Evolutionary conservation across 2,797 vertebrate species (phyloP).

Genomic region (Somateria mollissima): DNA sequence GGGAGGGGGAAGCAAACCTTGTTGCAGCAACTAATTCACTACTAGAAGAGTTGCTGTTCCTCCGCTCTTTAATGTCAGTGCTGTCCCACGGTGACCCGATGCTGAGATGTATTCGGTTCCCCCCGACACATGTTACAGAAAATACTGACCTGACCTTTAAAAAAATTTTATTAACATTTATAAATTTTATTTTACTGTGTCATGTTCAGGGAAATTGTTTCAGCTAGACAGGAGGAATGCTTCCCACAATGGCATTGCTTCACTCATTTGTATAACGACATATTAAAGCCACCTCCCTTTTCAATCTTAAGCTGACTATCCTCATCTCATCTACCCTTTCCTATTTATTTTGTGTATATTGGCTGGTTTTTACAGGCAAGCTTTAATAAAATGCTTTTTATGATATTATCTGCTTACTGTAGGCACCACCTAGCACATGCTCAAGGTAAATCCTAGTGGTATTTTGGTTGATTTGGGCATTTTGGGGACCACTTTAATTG

Average conservation of each 20-base stretch:
- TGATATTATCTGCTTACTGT: background rate
- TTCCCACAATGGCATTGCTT: background rate
- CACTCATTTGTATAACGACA: background rate
- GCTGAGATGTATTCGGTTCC: conserved; percentile 59
- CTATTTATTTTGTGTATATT: background rate
- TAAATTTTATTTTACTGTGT: conserved; percentile 66
- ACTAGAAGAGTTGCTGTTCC: conserved; percentile 30
- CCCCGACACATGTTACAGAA: conserved; percentile 19
- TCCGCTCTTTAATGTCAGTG: conserved; percentile 66
- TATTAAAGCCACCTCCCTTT: background rate
- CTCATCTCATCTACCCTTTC: background rate
- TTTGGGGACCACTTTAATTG: background rate
- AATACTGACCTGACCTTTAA: conserved; percentile 73
- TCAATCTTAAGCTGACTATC: background rate
- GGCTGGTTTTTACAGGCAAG: background rate
- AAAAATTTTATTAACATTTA: conserved; percentile 74
- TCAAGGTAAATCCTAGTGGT: background rate
- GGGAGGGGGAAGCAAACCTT: background rate
- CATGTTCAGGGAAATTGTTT: conserved; percentile 10
- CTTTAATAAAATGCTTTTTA: background rate
- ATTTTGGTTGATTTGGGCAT: background rate
- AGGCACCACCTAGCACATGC: accelerated
- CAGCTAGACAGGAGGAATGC: background rate
- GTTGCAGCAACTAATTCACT: conserved; percentile 33
- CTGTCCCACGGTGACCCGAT: conserved; percentile 64